Percentiles rank a stretch among this genome's conserved stretches.
Evolutionary conservation across 2,113 vertebrate species (phyloP).

Genomic region (Miniopterus natalensis): DNA sequence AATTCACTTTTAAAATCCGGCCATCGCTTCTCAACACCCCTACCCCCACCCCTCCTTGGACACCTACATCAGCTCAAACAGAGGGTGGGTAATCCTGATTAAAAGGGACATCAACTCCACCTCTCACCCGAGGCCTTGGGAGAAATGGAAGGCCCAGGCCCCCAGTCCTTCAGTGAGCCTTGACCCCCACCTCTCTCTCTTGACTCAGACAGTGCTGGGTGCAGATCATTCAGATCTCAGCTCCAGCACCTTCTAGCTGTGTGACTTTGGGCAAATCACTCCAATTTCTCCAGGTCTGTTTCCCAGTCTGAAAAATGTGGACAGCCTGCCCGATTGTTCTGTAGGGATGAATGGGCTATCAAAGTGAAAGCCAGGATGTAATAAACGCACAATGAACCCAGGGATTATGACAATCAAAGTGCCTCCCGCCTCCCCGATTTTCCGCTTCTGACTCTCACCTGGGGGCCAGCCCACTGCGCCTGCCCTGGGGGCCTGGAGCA

Average conservation of each 20-base stretch:
- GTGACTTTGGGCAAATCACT: neutral
- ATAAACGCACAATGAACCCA: neutral
- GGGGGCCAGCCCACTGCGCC: neutral
- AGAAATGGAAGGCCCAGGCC: neutral
- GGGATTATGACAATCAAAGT: rapidly evolving
- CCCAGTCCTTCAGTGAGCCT: rapidly evolving
- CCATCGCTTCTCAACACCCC: neutral
- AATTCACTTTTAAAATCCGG: neutral
- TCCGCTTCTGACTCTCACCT: neutral
- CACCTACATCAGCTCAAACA: neutral
- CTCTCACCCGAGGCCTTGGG: no score
- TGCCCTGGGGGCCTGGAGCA: neutral
- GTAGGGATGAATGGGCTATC: neutral
- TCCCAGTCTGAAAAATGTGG: neutral
- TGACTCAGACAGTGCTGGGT: no score
- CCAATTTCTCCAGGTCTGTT: slow-evolving; percentile 18
- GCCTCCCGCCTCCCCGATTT: neutral
- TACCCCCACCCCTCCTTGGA: neutral
- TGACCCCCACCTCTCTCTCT: neutral
- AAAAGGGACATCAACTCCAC: neutral
- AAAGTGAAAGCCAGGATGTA: neutral
- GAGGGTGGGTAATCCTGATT: neutral
- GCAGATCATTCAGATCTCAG: neutral
- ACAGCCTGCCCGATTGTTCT: neutral
- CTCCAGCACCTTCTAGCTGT: neutral